Evolutionary conservation across 1,140 invertebrate genomes (phyloP), one percentile per base, ranked within the genome.

Genomic region (Bombus vancouverensis): DNA sequence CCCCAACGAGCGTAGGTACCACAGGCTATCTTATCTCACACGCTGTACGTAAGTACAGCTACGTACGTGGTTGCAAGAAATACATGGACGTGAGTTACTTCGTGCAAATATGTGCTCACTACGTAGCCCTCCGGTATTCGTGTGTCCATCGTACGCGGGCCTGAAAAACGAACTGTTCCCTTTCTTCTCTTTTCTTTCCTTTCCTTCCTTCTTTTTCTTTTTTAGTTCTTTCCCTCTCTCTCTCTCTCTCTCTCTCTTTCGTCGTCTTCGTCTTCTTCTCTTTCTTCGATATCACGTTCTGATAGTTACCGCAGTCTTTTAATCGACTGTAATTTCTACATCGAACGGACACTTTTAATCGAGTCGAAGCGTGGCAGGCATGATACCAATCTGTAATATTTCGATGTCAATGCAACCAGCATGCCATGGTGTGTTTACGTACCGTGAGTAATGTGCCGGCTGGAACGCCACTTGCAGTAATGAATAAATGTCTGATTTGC

Each of bases 1-100:
- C 76, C 81, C 80, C 76, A 39, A 53, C 79, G 78, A 89, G 71
- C 77, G 76, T 77, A 53, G 66, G 65, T 87, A 89, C 89, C 88
- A 78, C 68, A 53, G 86, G 79, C 68, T 90, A 90, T 89, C 89
- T 90, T 90, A 90, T 90, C 89, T 90, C 89, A 76, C 88, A 87
- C 88, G 83, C 75, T 79, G 86, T 80, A 90, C 86, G 86, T 87
- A 90, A 87, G 88, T 89, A 87, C 88, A 75, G 85, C 83, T 89
- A 89, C 85, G 81, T 90, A 89, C 81, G 81, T 84, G 87, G 88
- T 73, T 86, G 83, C 83, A 81, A 89, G 88, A 75, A 80, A 78
- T 65, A 89, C 81, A 80, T 66, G 88, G 76, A 89, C 87, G 84
- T 87, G 88, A 89, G 77, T 87, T 89, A 83, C 83, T 81, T 74